These are phyloP conservation scores for Drosophila sordidapex DNA, from an alignment of 2,888 invertebrate genomes.

Conservation along the genomic window DNA sequence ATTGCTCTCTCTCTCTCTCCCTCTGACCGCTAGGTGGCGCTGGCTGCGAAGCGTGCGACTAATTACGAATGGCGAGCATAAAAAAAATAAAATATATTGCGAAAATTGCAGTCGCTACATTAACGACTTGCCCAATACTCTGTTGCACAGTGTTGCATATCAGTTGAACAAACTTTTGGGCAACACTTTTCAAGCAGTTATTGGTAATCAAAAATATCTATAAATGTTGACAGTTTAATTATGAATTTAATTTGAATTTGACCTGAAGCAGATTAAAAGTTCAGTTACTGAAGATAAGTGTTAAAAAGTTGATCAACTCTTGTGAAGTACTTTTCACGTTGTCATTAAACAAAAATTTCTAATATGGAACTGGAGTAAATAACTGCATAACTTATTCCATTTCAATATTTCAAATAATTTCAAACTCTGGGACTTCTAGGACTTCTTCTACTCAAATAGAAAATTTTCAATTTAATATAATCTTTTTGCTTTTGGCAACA, in stretches of 20 bases:
- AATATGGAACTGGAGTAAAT: too few relatives aligned
- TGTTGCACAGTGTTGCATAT: neutral
- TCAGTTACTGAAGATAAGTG: too few relatives aligned
- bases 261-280: too few relatives aligned
- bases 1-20: constrained; percentile 75
- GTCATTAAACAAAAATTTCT: too few relatives aligned
- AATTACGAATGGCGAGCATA: constrained; percentile 57
- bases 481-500: neutral
- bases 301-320: too few relatives aligned
- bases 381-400: too few relatives aligned
- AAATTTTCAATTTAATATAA: neutral
- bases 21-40: constrained; percentile 67
- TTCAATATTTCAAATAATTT: neutral
- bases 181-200: neutral
- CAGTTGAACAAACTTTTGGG: neutral
- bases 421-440: too few relatives aligned
- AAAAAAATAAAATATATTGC: constrained; percentile 22
- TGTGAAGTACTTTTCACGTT: too few relatives aligned
- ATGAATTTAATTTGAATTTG: neutral
- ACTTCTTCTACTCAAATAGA: neutral
- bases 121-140: constrained; percentile 7
- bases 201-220: neutral
- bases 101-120: neutral
- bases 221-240: neutral
- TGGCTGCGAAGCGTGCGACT: constrained; percentile 66